These are phyloP conservation scores for Ranitomeya variabilis DNA, from an alignment of 2,113 vertebrate genomes.

Conservation along the genomic window DNA sequence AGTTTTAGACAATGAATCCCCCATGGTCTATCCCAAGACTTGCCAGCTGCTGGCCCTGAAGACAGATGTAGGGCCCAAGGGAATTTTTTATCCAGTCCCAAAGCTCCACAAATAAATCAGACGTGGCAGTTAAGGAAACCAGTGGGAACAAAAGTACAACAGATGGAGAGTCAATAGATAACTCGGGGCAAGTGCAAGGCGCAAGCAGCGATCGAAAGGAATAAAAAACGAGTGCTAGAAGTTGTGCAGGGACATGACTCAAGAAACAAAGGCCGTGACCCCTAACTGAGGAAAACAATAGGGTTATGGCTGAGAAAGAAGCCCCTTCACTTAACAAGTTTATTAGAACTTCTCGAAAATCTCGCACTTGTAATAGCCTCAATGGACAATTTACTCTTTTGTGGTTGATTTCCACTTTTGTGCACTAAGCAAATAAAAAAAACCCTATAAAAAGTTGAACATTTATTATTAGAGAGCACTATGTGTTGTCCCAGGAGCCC, in stretches of 20 bases:
- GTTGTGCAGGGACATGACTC: not conserved
- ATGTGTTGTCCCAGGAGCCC: too few relatives aligned
- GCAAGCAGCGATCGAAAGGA: not conserved
- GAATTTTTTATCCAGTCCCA: slow-evolving; percentile 34
- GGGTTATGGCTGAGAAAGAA: not conserved
- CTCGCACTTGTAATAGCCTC: not conserved
- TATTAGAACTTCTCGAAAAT: not conserved
- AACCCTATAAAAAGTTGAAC: too few relatives aligned
- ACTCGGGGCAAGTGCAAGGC: slow-evolving; percentile 42
- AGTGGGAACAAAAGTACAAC: slow-evolving; percentile 55
- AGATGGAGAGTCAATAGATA: slow-evolving; percentile 50
- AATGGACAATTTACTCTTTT: not conserved
- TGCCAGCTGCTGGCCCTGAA: slow-evolving; percentile 49
- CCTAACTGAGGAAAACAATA: not conserved
- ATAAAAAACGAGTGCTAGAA: not conserved
- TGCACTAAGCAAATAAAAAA: not conserved
- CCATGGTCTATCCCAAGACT: slow-evolving; percentile 31
- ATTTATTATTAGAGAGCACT: too few relatives aligned
- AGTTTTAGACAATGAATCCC: slow-evolving; percentile 33
- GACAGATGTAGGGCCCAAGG: slow-evolving; percentile 55
- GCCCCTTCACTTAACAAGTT: not conserved
- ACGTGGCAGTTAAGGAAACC: slow-evolving; percentile 36
- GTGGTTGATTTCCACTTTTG: too few relatives aligned
- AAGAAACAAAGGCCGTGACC: not conserved
- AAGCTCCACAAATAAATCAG: slow-evolving; percentile 50